Evolutionary conservation across 2,113 vertebrate species (phyloP).

Genomic region (Grammatotria lemairii): DNA sequence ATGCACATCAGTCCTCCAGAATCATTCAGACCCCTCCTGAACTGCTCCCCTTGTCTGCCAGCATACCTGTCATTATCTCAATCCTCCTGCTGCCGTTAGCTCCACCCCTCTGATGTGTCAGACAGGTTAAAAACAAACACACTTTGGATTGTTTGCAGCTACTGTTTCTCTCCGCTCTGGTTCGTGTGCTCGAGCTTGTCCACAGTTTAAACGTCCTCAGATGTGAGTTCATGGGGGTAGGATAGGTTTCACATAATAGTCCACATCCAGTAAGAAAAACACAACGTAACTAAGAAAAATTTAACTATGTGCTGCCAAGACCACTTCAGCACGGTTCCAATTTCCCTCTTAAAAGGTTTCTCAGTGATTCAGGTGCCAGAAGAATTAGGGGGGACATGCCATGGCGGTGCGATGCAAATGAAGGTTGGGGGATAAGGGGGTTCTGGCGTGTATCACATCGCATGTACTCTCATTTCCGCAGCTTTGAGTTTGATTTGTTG

Average conservation of each 20-base stretch:
- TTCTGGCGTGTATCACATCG: background rate
- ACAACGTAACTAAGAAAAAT: conserved; percentile 7
- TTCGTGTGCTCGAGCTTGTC: background rate
- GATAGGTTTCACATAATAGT: conserved; percentile 23
- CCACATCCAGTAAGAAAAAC: conserved; percentile 14
- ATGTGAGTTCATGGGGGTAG: conserved; percentile 10
- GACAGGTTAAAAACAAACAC: background rate
- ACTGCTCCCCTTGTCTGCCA: background rate
- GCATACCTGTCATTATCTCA: background rate
- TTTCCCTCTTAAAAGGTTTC: conserved; percentile 12
- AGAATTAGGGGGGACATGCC: background rate
- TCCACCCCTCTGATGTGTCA: background rate
- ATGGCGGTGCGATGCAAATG: background rate
- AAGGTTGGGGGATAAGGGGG: background rate
- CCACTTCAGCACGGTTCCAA: background rate
- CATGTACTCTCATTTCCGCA: background rate
- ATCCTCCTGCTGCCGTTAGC: background rate
- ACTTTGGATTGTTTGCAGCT: background rate
- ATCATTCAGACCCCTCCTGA: background rate
- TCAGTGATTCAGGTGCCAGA: background rate
- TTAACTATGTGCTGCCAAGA: background rate
- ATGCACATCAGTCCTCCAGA: background rate
- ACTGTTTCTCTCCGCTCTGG: background rate
- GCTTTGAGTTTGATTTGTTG: background rate
- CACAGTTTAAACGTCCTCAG: background rate